These are phyloP conservation scores for Poeciliopsis turneri DNA, from an alignment of 2,797 vertebrate species.

Conservation along the genomic window DNA sequence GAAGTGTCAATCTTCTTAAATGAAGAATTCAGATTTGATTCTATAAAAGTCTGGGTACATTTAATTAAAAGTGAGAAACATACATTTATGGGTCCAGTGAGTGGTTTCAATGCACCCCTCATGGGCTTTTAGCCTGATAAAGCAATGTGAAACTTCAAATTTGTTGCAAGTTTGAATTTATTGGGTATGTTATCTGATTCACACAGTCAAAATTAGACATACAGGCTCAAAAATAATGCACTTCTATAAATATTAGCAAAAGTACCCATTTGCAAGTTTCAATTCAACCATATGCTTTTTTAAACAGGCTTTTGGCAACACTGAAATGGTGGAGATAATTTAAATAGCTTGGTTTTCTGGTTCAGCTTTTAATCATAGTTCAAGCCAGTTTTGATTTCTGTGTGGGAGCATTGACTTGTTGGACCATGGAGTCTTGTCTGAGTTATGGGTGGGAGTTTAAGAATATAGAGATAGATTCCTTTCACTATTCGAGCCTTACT, in stretches of 20 bases:
- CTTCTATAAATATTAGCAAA: background rate
- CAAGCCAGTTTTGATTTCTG: background rate
- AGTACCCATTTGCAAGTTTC: background rate
- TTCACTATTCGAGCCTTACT: background rate
- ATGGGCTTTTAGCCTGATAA: background rate
- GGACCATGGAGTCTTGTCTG: background rate
- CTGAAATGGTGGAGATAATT: background rate
- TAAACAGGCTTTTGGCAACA: background rate
- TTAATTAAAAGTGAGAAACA: background rate
- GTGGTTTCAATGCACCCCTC: background rate
- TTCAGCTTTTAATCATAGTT: background rate
- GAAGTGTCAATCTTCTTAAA: constrained; percentile 2
- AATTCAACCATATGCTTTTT: background rate
- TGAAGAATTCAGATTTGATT: constrained; percentile 21
- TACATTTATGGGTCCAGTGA: background rate
- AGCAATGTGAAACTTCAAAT: background rate
- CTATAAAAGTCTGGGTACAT: background rate
- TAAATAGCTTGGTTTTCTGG: background rate
- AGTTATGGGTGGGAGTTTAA: background rate
- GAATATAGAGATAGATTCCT: background rate
- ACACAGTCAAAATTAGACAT: background rate
- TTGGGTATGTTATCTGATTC: background rate
- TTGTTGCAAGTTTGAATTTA: background rate
- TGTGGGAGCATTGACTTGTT: background rate
- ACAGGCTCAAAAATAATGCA: background rate